phyloP scores from a whole-genome alignment of 2,797 vertebrate genomes.

The Eupleurogrammus muticus region DNA sequence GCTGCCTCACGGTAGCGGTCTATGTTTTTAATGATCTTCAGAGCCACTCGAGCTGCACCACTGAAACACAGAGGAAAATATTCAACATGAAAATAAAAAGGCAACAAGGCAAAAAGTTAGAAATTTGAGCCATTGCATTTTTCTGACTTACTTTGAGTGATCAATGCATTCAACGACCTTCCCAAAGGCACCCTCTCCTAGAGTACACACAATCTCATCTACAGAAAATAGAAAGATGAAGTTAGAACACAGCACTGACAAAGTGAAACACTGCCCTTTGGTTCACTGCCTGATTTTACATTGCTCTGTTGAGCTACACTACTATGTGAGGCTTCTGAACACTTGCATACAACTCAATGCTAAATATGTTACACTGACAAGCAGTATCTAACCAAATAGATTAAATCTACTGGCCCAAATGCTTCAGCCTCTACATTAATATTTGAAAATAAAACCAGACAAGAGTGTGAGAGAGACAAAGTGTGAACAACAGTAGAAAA shows the following conservation, averaged over 20 bases:
- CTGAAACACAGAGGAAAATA: slow-evolving; percentile 73
- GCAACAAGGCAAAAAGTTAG: accelerated
- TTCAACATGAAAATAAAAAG: not conserved
- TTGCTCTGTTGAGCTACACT: slow-evolving; percentile 55
- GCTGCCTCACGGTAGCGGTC: slow-evolving; percentile 96
- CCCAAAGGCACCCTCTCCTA: slow-evolving; percentile 99
- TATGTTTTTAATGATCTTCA: slow-evolving; percentile 99
- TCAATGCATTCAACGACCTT: slow-evolving; percentile 98
- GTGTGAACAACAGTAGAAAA: slow-evolving; percentile 89
- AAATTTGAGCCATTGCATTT: not conserved
- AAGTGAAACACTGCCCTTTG: slow-evolving; percentile 54
- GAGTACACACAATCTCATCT: slow-evolving; percentile 97
- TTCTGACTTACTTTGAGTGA: slow-evolving; percentile 89
- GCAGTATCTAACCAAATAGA: slow-evolving; percentile 54
- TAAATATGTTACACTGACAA: slow-evolving; percentile 66
- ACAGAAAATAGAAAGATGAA: slow-evolving; percentile 74
- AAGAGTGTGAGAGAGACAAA: slow-evolving; percentile 81
- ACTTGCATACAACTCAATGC: slow-evolving; percentile 59
- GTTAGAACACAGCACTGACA: slow-evolving; percentile 67
- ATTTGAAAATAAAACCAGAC: slow-evolving; percentile 78
- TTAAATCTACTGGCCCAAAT: slow-evolving; percentile 65
- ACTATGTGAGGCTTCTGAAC: slow-evolving; percentile 58
- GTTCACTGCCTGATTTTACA: slow-evolving; percentile 66
- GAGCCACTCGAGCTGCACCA: slow-evolving; percentile 89
- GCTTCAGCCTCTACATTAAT: slow-evolving; percentile 62